These are phyloP conservation scores for Alfaro cultratus DNA, from an alignment of 2,797 vertebrate genomes.

Conservation along the genomic window DNA sequence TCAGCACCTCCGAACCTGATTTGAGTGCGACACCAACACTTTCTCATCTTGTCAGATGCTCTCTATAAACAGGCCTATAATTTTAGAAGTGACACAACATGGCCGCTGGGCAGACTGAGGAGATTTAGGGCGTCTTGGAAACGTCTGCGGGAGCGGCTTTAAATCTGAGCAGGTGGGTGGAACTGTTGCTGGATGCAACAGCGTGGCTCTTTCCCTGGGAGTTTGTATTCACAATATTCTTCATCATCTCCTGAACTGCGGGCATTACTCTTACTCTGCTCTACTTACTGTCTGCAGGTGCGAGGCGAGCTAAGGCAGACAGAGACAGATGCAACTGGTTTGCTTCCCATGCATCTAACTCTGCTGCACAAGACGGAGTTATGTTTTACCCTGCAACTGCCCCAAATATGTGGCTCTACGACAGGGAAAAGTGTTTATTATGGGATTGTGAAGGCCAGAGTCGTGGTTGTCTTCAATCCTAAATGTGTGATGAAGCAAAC, in stretches of 20 bases:
- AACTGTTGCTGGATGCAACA: conserved; percentile 33
- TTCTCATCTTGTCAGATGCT: conserved; percentile 22
- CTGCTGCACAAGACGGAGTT: neutral
- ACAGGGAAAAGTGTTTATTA: conserved; percentile 1
- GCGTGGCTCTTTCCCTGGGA: conserved; percentile 40
- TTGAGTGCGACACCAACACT: neutral
- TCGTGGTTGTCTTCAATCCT: conserved; percentile 1
- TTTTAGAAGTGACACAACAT: neutral
- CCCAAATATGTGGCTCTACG: conserved; percentile 12
- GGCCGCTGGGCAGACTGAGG: conserved; percentile 28
- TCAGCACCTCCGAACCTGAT: conserved; percentile 11
- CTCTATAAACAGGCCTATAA: conserved; percentile 20
- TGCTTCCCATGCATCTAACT: conserved; percentile 31
- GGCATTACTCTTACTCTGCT: conserved; percentile 60
- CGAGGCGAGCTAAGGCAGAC: conserved; percentile 32
- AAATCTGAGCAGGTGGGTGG: conserved; percentile 20
- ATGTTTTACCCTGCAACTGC: conserved; percentile 11
- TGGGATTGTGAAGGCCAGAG: neutral
- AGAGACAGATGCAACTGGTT: conserved; percentile 19
- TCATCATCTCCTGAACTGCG: conserved; percentile 51
- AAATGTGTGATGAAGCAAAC: conserved; percentile 13
- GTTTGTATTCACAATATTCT: conserved; percentile 42
- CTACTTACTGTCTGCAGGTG: conserved; percentile 70
- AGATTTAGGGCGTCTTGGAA: conserved; percentile 18
- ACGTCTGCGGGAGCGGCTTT: conserved; percentile 20